Evolutionary conservation across 2,113 vertebrate genomes (phyloP), one percentile per base, ranked within the genome.

Genomic region (Pagrus major): DNA sequence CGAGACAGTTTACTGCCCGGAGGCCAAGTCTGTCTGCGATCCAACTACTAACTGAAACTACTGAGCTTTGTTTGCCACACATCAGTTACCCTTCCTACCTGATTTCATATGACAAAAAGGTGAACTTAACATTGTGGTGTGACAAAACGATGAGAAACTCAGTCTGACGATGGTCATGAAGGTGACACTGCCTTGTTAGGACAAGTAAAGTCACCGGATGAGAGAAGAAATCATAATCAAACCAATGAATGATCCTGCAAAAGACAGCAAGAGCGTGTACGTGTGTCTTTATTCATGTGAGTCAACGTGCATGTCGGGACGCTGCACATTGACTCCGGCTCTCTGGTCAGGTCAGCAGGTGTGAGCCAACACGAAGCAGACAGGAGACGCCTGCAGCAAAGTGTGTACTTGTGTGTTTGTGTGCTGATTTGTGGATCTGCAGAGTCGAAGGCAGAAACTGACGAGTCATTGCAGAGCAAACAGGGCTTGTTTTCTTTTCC

Each of bases 391-490:
- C 84, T 65, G 81, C 39, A 78, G 85, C 44, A 72, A 41, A 63
- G 55, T 3, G 29, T 59, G 33, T 44, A 15, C 8, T 11, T 60
- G 47, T 33, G 66, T 33, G 49, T 41, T 9, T 25, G 39, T 31
- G 44, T 49, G 60, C 29, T 5, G 58, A 60, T 76, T 58, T 72
- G 58, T 56, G 12, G 64, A 42, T 76, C 71, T 71, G 84, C 80
- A 65, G 66, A 68, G 39, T 65, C 70, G 44, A 47, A 68, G 82
- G 85, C 78, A 84, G 78, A 91, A 89, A 86, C 69, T 70, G 82
- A 76, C 73, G 46, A 87, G 87, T 92, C 87, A 88, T 18, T 80
- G 76, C 82, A 76, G 75, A 78, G 73, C 64, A 25, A 49, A 41
- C 41, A 39, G 60, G 15, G 71, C 51, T n/a, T 44, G 52, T 35